Evolutionary conservation across 1,140 invertebrate species (phyloP).

Genomic region (Helicoverpa armigera): DNA sequence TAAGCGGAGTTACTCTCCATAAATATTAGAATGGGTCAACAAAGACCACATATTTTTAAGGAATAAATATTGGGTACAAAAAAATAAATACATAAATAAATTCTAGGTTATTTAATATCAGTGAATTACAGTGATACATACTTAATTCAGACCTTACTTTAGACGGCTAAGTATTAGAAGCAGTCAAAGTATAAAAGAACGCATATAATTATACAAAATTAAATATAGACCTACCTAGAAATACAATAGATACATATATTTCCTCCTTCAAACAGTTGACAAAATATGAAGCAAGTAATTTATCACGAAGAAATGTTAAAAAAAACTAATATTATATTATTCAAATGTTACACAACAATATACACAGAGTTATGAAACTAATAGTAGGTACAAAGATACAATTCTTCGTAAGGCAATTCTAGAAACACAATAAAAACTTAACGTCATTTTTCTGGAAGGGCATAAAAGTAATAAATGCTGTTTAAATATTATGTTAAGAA

Average conservation of each 20-base stretch:
- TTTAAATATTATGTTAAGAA: conserved; percentile 36
- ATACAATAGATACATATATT: conserved; percentile 18
- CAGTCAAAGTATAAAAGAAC: conserved; percentile 30
- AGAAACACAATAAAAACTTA: conserved; percentile 27
- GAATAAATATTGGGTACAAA: not conserved
- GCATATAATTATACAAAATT: conserved; percentile 36
- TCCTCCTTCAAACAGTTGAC: not conserved
- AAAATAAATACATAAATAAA: conserved; percentile 14
- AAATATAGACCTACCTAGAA: conserved; percentile 33
- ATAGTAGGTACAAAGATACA: not conserved
- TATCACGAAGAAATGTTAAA: not conserved
- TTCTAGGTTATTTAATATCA: conserved; percentile 38
- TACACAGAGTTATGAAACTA: conserved; percentile 7
- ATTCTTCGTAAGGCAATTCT: not conserved
- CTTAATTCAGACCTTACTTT: conserved; percentile 47
- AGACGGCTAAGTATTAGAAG: conserved; percentile 32
- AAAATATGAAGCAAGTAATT: not conserved
- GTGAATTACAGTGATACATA: conserved; percentile 48
- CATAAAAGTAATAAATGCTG: conserved; percentile 41
- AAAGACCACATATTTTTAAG: not conserved
- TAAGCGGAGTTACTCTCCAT: too few species aligned
- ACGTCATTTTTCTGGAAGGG: conserved; percentile 7
- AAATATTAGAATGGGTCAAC: too few species aligned
- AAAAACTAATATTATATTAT: not conserved
- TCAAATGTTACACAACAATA: not conserved